Percentiles rank a stretch among this genome's conserved stretches.
Evolutionary conservation across 2,888 invertebrate species (phyloP).

Genomic region (Volucella inflata): DNA sequence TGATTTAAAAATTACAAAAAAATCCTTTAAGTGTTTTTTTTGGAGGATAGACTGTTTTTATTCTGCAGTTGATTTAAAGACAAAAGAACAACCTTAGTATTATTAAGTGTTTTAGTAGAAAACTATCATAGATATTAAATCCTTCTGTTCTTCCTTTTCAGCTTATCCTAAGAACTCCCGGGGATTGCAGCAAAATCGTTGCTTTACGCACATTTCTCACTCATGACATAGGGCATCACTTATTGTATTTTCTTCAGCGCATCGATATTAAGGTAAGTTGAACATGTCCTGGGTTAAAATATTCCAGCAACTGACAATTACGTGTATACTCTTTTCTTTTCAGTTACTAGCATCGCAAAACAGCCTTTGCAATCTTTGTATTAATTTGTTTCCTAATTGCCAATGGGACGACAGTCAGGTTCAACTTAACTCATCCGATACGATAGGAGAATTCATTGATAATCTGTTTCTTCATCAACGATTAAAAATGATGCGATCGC

Average conservation of each 20-base stretch:
- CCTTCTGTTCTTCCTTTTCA: conserved; percentile 68
- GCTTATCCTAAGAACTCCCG: conserved; percentile 81
- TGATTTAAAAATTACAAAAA: no score
- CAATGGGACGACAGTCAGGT: conserved; percentile 80
- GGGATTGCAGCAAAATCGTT: conserved; percentile 82
- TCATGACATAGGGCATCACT: conserved; percentile 81
- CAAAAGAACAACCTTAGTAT: no score
- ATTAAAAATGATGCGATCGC: conserved; percentile 51
- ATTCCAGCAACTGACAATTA: not conserved
- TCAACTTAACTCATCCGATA: conserved; percentile 75
- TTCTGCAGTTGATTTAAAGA: no score
- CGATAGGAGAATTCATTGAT: conserved; percentile 79
- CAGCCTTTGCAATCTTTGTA: conserved; percentile 81
- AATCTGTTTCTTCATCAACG: conserved; percentile 79
- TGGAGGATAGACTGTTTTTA: no score
- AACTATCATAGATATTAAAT: not conserved
- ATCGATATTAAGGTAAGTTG: conserved; percentile 81
- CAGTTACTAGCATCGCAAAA: conserved; percentile 82
- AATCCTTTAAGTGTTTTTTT: no score
- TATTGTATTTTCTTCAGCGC: conserved; percentile 80
- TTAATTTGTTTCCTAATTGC: conserved; percentile 83
- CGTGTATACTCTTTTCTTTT: conserved; percentile 32
- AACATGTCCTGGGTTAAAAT: not conserved
- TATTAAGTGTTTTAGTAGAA: not conserved
- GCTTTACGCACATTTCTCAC: conserved; percentile 82